Evolutionary conservation across 2,797 vertebrate genomes (phyloP).

Genomic region (Enteromius thamalakanensis): DNA sequence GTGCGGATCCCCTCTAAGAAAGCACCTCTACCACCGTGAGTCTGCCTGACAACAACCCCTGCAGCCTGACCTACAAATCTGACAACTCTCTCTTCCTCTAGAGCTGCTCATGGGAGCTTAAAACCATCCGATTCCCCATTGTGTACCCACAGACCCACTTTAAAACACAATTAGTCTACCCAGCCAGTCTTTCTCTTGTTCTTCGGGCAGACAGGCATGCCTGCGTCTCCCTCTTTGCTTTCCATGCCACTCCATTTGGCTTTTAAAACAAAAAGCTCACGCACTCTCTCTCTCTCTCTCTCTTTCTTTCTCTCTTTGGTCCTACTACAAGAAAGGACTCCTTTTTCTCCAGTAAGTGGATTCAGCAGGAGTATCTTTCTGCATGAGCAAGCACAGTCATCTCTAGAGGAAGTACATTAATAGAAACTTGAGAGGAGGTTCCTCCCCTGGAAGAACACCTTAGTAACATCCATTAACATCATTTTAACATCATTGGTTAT

Average conservation of each 20-base stretch:
- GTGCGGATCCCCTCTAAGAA: slow-evolving; percentile 56
- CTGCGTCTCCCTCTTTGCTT: slow-evolving; percentile 52
- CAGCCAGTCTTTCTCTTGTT: slow-evolving; percentile 64
- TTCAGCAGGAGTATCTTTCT: slow-evolving; percentile 63
- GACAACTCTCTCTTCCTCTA: slow-evolving; percentile 78
- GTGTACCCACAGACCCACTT: slow-evolving; percentile 79
- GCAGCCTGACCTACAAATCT: slow-evolving; percentile 83
- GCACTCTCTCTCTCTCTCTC: not conserved
- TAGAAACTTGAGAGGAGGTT: slow-evolving; percentile 74
- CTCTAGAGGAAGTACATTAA: slow-evolving; percentile 77
- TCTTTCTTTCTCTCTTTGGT: slow-evolving; percentile 20
- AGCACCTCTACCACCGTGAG: slow-evolving; percentile 53
- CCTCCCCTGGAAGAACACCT: slow-evolving; percentile 74
- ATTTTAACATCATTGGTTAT: slow-evolving; percentile 70
- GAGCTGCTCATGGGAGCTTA: slow-evolving; percentile 73
- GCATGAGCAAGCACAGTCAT: slow-evolving; percentile 60
- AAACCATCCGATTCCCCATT: slow-evolving; percentile 74
- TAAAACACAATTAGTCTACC: slow-evolving; percentile 79
- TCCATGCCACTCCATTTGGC: slow-evolving; percentile 63
- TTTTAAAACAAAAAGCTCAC: slow-evolving; percentile 62
- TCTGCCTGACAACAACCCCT: slow-evolving; percentile 82
- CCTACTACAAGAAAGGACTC: slow-evolving; percentile 56
- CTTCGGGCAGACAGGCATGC: slow-evolving; percentile 56
- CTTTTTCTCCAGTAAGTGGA: slow-evolving; percentile 66
- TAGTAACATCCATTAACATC: slow-evolving; percentile 77